Evolutionary conservation across 2,113 vertebrate species (phyloP), one percentile per base, ranked within the genome.

Genomic region (Chloroceryle aenea): DNA sequence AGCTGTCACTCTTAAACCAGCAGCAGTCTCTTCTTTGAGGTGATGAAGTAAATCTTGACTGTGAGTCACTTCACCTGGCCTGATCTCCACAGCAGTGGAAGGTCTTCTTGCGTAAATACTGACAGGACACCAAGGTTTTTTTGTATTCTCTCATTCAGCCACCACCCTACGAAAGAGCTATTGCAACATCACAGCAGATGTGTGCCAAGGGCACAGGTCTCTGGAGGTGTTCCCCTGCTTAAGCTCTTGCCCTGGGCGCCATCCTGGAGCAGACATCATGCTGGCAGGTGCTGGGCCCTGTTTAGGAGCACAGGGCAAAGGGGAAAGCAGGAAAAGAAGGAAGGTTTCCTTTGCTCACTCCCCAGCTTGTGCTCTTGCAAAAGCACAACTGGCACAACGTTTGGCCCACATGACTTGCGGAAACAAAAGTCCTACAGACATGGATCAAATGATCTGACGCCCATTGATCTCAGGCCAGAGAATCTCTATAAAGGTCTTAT

Each of bases 391-490:
- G 72, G 82, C 4, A 0, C 59, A 72, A 90, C 90, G 69, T 90
- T 94, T 87, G 88, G 80, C 77, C 92, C 88, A 76, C 92, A 87
- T 94, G 96, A 90, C 90, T 94, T 87, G 76, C 66, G 86, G 76
- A 94, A 96, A 96, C 93, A 96, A 96, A 92, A 92, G 93, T 96
- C 69, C 83, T 94, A 82, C 83, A 95, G 96, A 95, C 92, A 75
- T 58, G 85, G 83, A 95, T 90, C 92, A 93, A 94, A 90, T 92
- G 80, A 80, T 79, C 80, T 96, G 86, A 76, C 18, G 93, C 30
- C 48, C 73, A 88, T 68, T 96, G 95, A 94, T 95, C 83, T 93
- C 84, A 87, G 74, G 92, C 96, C 96, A 96, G 71, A 90, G 83
- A 76, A 96, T 90, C 73, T 96, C 66, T 79, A 95, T 78, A 96